These are phyloP conservation scores for Spatula clypeata DNA, from an alignment of 2,797 vertebrate genomes.

Conservation along the genomic window DNA sequence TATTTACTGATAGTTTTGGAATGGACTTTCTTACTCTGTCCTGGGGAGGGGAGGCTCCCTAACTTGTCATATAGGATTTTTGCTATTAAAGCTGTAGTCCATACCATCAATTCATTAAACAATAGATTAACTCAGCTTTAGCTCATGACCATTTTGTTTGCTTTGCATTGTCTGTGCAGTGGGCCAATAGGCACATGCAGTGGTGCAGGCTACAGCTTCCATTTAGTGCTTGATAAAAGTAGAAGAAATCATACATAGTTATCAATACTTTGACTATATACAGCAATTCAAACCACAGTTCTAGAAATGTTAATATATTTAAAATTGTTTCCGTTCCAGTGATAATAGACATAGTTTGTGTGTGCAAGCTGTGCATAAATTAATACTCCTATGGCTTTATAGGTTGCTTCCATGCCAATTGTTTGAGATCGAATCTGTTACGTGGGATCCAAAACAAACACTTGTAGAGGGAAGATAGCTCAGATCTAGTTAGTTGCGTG, in stretches of 20 bases:
- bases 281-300: background rate
- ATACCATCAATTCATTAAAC: accelerated
- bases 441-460: background rate
- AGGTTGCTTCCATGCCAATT: background rate
- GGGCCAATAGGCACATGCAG: accelerated
- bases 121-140: background rate
- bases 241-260: background rate
- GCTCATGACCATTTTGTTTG: background rate
- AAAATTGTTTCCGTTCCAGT: background rate
- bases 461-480: background rate
- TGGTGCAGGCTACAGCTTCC: background rate
- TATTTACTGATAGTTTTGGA: background rate
- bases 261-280: background rate
- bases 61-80: too few species aligned
- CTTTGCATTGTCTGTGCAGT: background rate
- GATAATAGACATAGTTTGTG: background rate
- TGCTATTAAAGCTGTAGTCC: background rate
- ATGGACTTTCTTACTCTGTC: background rate
- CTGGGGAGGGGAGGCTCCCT: too few species aligned
- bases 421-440: background rate
- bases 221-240: background rate
- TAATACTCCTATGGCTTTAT: background rate
- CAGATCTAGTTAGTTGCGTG: background rate
- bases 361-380: background rate
- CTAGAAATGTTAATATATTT: background rate